phyloP scores from a whole-genome alignment of 2,888 invertebrate species.

The Leucozona laternaria region DNA sequence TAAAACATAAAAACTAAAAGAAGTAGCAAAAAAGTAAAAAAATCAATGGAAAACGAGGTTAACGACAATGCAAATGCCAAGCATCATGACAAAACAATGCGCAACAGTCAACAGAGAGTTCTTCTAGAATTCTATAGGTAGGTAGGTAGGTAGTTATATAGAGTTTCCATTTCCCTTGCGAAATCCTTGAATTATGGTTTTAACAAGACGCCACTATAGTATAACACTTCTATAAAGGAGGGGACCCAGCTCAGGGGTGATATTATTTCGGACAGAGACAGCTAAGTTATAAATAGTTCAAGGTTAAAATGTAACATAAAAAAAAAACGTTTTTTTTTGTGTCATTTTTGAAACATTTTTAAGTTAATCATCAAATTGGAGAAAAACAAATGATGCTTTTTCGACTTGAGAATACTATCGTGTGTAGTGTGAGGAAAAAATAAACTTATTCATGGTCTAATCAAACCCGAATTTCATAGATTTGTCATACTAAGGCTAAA shows the following conservation, averaged over 20 bases:
- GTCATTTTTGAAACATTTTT: background rate
- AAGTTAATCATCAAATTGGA: background rate
- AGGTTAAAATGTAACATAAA: background rate
- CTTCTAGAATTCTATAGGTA: background rate
- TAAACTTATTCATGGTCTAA: no score
- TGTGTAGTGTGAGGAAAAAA: no score
- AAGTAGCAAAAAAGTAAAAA: slow-evolving; percentile 6
- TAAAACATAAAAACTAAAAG: slow-evolving; percentile 27
- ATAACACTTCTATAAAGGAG: background rate
- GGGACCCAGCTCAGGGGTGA: background rate
- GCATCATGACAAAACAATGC: slow-evolving; percentile 44
- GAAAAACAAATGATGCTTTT: no score
- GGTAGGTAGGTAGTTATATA: background rate
- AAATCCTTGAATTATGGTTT: slow-evolving; percentile 34
- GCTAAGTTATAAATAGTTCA: slow-evolving; percentile 30
- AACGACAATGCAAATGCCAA: slow-evolving; percentile 55
- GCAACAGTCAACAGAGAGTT: slow-evolving; percentile 41
- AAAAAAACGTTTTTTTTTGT: background rate
- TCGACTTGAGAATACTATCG: no score
- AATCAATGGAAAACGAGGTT: slow-evolving; percentile 60
- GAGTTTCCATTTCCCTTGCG: slow-evolving; percentile 19
- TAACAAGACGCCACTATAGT: slow-evolving; percentile 15
- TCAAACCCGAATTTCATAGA: no score
- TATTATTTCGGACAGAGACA: slow-evolving; percentile 14
- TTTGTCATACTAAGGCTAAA: no score